Base-by-base conservation (phyloP, 92 coral and sea anemone genomes). In the Virgularia gustaviana region DNA sequence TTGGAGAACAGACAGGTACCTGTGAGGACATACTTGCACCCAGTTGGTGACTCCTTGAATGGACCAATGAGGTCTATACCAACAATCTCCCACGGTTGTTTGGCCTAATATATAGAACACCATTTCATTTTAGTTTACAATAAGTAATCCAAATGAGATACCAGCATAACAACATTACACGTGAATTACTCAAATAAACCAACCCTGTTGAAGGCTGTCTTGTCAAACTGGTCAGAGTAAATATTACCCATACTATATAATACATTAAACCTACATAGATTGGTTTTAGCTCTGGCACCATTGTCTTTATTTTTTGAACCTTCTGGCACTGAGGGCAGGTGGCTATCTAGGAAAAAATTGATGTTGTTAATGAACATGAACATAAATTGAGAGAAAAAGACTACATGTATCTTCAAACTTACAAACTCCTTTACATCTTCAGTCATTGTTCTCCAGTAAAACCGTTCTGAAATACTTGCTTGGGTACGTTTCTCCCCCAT, bases 401-500 rank as follows among this genome's bases (percentile, higher is more conserved):
- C n/a, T n/a, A n/a, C n/a, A n/a, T n/a, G n/a, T n/a, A n/a, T n/a
- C n/a, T 49, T 16, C 18, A 49, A 3, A 49, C n/a, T n/a, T n/a
- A n/a, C n/a, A n/a, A n/a, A n/a, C n/a, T n/a, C n/a, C n/a, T n/a
- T n/a, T n/a, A n/a, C 55, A 16, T 49, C 16, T 27, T 16, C 16
- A 49, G 6, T 49, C 55, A 20, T 58, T 58, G 65, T 58, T 58
- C 65, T 27, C 65, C 36, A 58, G 15, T 58, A 58, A 15, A 58
- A 58, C 2, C 65, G 38, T 24, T 58, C 65, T 27, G 39, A 8
- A 58, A 58, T 58, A 24, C 34, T 58, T 25, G 65, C 39, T 42
- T 58, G 65, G 34, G 65, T 29, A 13, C 65, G 65, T 42, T 58
- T 58, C 65, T 58, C 38, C n/a, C n/a, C n/a, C n/a, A n/a, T n/a